Percentiles rank a stretch among this genome's conserved stretches.
Evolutionary conservation across 2,113 vertebrate genomes (phyloP).

Genomic region (Sapayoa aenigma): DNA sequence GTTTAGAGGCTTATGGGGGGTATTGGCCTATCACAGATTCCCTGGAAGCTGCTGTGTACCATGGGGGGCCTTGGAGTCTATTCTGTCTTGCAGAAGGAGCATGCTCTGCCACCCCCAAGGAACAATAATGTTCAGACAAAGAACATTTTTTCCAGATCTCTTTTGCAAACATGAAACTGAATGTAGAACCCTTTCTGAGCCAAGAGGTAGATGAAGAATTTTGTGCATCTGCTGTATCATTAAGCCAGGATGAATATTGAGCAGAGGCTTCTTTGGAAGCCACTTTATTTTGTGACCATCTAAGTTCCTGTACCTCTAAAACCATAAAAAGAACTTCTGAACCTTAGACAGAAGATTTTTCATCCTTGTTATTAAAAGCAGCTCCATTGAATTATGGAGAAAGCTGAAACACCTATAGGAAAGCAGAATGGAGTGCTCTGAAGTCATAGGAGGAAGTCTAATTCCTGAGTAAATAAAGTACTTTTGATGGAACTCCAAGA

Average conservation of each 20-base stretch:
- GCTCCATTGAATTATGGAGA: not conserved
- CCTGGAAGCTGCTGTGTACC: conserved; percentile 46
- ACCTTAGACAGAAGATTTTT: not conserved
- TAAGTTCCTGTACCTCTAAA: not conserved
- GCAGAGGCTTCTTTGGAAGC: not conserved
- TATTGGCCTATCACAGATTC: conserved; percentile 61
- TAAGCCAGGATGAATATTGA: not conserved
- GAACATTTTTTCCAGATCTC: conserved; percentile 59
- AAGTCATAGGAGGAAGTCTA: not conserved
- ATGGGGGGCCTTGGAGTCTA: conserved; percentile 60
- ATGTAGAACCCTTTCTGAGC: conserved; percentile 42
- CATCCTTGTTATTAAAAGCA: not conserved
- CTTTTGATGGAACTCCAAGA: not conserved
- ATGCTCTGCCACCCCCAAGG: conserved; percentile 58
- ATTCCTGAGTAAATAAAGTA: not conserved
- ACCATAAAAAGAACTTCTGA: not conserved
- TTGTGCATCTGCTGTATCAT: not conserved
- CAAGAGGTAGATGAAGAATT: not conserved
- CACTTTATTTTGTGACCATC: not conserved
- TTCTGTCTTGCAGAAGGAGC: conserved; percentile 56
- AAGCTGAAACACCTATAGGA: not conserved
- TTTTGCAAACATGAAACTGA: conserved; percentile 35
- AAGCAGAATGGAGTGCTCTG: not conserved
- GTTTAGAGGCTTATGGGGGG: conserved; percentile 53
- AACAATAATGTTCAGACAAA: conserved; percentile 64